Evolutionary conservation across 2,797 vertebrate genomes (phyloP), one percentile per base, ranked within the genome.

Genomic region (Pempheris klunzingeri): DNA sequence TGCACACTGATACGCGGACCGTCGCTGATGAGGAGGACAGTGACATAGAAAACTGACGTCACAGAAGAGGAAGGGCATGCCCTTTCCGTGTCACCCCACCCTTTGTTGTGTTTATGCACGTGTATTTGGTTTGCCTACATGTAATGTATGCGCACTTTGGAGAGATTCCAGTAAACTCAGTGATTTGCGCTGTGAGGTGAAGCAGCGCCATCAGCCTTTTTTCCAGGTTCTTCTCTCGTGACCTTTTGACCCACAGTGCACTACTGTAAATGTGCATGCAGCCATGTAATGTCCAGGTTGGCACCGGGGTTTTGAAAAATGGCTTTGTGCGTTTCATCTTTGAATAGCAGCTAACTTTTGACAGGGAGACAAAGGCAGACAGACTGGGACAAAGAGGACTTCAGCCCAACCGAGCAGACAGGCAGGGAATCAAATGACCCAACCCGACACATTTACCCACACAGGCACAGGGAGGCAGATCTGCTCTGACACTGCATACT

Each of bases 101-200:
- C 46, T 65, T 36, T 38, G 38, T 61, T 52, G 28, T 66, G 38
- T 61, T 49, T 12, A 18, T 50, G 20, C 44, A 22, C 30, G 13
- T 52, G 13, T 52, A 11, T 43, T 32, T 10, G 61, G 46, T 67
- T 63, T 73, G 7, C 17, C 17, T 47, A 7, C 55, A 11, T 57
- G 62, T 38, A 30, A 39, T 74, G 41, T 39, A 26, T 83, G 44
- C 44, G 55, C 67, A 55, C 62, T n/a, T 49, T 67, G 80, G 32
- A 54, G 17, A 53, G 24, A 64, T 60, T 76, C 64, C 75, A 61
- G 65, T 44, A 3, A 62, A 75, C 46, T 55, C 80, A 77, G 34
- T 76, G 69, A 78, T 81, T 81, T 67, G 79, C 64, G 79, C 53
- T 65, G 72, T 74, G 20, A 41, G 76, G 60, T 39, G 57, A 83